Conservation (phyloP, 2,113 vertebrate species). For the Pagrus major region DNA sequence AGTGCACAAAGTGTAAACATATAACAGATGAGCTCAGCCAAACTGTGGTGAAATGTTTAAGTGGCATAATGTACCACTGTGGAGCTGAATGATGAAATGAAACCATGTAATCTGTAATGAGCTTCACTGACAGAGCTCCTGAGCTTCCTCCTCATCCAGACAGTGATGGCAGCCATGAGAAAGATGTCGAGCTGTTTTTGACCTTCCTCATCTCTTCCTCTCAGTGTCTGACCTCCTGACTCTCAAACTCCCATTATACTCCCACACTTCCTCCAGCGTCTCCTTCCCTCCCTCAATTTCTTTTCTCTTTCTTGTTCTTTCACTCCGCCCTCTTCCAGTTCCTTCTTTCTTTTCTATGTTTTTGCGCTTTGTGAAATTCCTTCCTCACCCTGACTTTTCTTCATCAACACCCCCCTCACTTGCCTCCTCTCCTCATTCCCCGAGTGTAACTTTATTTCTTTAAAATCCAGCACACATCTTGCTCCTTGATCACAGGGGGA, state of each 20-base stretch:
- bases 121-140: conserved; percentile 9
- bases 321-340: background rate
- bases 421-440: background rate
- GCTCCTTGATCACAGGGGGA: conserved; percentile 52
- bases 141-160: background rate
- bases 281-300: background rate
- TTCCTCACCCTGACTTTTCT: background rate
- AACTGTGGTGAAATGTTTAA: background rate
- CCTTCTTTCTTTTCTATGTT: background rate
- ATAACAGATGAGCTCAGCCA: background rate
- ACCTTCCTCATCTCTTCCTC: conserved; percentile 18
- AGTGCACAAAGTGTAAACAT: background rate
- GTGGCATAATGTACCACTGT: background rate
- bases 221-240: background rate
- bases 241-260: background rate
- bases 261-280: background rate
- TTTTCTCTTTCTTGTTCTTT: background rate
- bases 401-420: background rate
- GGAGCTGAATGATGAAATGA: conserved; percentile 14
- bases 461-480: background rate
- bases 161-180: conserved; percentile 18
- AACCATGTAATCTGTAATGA: conserved; percentile 37
- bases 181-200: conserved; percentile 18
- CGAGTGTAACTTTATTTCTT: background rate
- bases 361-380: background rate